Conservation (phyloP, 2,797 vertebrate species). For the Aplochiton taeniatus region DNA sequence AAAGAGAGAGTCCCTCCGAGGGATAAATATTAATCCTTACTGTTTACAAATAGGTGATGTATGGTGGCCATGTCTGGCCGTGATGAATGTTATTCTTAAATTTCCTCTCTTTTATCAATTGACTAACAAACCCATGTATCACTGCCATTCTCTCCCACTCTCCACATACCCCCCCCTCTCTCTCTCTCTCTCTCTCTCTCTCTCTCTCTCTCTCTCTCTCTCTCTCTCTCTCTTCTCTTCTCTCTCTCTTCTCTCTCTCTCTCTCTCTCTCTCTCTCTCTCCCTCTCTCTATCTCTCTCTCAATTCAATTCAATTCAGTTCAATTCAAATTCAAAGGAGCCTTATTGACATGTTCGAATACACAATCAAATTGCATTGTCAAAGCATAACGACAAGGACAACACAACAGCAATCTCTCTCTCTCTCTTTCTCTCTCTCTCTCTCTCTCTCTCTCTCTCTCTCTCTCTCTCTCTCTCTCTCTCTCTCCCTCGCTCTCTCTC, state of each 20-base stretch:
- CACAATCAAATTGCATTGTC: too few species aligned
- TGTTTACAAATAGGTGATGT: constrained; percentile 92
- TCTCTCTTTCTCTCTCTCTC: neutral
- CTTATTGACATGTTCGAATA: too few species aligned
- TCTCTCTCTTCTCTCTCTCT: constrained; percentile 22
- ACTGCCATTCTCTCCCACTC: constrained; percentile 89
- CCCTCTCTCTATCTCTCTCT: too few species aligned
- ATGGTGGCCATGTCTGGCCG: constrained; percentile 88
- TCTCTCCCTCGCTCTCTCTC: constrained; percentile 36
- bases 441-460: constrained; percentile 1
- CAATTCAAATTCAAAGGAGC: too few species aligned
- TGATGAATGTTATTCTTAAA: constrained; percentile 97
- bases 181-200: constrained; percentile 21
- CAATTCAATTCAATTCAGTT: too few species aligned
- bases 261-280: constrained; percentile 22
- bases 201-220: constrained; percentile 33
- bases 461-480: neutral
- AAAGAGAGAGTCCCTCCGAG: constrained; percentile 63
- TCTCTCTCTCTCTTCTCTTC: constrained; percentile 19
- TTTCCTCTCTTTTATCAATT: constrained; percentile 98
- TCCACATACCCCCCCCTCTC: constrained; percentile 83
- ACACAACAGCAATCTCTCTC: neutral
- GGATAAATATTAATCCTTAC: constrained; percentile 84
- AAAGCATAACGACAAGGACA: too few species aligned
- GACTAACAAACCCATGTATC: constrained; percentile 96